Percentiles rank a stretch among this genome's conserved stretches.
phyloP scores from a whole-genome alignment of 2,797 vertebrate species.

The Eidolon dupreanum region DNA sequence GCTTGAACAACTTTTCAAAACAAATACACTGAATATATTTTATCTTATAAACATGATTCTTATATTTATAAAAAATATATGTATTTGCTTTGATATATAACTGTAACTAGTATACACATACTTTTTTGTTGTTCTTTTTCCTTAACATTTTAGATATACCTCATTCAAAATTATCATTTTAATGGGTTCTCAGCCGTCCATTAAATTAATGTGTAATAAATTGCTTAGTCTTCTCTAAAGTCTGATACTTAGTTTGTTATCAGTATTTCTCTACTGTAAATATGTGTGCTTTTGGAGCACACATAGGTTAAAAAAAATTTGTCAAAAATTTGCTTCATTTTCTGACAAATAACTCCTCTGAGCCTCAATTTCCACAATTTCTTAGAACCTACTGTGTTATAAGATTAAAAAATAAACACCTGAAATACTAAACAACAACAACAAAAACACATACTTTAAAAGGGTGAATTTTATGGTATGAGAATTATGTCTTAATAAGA shows the following conservation, averaged over 20 bases:
- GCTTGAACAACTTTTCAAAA: not conserved
- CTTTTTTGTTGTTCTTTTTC: not conserved
- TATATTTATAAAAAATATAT: not conserved
- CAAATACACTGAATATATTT: not conserved
- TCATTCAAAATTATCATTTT: not conserved
- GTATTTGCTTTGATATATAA: not conserved
- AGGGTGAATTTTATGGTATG: not conserved
- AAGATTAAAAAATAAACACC: not conserved
- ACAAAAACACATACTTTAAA: not conserved
- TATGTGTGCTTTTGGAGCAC: not conserved
- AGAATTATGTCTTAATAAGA: not conserved
- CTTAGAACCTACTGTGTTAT: not conserved
- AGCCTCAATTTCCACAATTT: not conserved
- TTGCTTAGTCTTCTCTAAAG: not conserved
- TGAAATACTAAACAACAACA: not conserved
- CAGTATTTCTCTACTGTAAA: not conserved
- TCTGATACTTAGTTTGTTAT: not conserved
- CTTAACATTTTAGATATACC: constrained; percentile 25
- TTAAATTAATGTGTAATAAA: not conserved
- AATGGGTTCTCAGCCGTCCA: not conserved
- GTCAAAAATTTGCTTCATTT: not conserved
- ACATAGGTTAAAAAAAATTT: not conserved
- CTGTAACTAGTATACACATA: not conserved
- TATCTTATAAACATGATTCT: not conserved
- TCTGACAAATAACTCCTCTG: not conserved